Conservation (phyloP, 2,888 invertebrate species). For the Belgica antarctica region DNA sequence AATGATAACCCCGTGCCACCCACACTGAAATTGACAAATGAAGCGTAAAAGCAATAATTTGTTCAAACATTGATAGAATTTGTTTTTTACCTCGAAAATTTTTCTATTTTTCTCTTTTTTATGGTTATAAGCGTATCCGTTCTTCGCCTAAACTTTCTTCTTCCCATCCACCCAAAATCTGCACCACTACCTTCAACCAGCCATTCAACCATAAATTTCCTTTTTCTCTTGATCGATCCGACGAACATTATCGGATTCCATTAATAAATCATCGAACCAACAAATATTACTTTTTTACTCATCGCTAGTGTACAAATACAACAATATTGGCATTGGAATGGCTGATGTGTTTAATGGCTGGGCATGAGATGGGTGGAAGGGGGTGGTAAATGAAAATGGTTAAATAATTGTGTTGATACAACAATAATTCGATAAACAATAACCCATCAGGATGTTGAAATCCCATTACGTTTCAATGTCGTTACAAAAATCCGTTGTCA, state of each 20-base stretch:
- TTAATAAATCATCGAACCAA: conserved; percentile 33
- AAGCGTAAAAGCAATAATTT: conserved; percentile 39
- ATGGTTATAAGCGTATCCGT: no score
- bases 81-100: conserved; percentile 1
- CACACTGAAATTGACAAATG: conserved; percentile 21
- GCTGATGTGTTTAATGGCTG: not conserved
- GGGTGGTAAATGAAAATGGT: conserved; percentile 4
- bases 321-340: not conserved
- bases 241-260: conserved; percentile 31
- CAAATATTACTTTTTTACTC: conserved; percentile 20
- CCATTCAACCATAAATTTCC: conserved; percentile 31
- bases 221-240: conserved; percentile 21
- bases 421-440: conserved; percentile 22
- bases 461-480: conserved; percentile 2
- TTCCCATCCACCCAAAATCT: not conserved
- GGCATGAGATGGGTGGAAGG: not conserved
- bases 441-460: not conserved
- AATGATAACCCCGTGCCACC: not conserved
- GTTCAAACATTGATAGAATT: conserved; percentile 33
- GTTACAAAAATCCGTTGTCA: not conserved
- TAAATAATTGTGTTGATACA: conserved; percentile 18
- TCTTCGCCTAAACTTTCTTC: not conserved
- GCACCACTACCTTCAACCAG: not conserved
- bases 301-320: not conserved
- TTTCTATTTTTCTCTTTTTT: not conserved